These are phyloP conservation scores for Clepsis dumicolana DNA, from an alignment of 2,888 invertebrate genomes.

Conservation along the genomic window DNA sequence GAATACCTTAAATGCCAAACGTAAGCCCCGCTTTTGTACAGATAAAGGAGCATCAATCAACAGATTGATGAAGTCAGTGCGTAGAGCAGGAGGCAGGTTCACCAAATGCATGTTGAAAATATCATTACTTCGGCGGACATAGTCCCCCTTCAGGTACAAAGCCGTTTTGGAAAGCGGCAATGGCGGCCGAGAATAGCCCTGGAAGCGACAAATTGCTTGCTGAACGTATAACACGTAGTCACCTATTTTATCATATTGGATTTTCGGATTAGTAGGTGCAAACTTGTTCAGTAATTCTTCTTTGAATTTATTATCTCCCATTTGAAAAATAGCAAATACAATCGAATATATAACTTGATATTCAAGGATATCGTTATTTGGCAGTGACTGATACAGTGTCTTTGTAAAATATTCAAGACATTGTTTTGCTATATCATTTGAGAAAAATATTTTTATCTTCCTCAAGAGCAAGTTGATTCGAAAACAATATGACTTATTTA, in stretches of 20 bases:
- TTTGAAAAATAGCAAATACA: slow-evolving; percentile 59
- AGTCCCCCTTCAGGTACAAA: slow-evolving; percentile 57
- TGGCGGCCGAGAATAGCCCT: slow-evolving; percentile 53
- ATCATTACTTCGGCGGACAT: slow-evolving; percentile 59
- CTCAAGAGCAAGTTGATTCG: slow-evolving; percentile 54
- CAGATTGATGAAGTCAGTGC: slow-evolving; percentile 57
- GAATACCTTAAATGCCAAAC: slow-evolving; percentile 63
- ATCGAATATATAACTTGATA: slow-evolving; percentile 33
- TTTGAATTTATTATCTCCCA: slow-evolving; percentile 55
- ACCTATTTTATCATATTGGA: slow-evolving; percentile 54
- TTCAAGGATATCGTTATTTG: not conserved
- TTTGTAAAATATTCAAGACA: slow-evolving; percentile 54
- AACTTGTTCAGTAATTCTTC: slow-evolving; percentile 57
- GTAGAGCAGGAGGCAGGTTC: slow-evolving; percentile 55
- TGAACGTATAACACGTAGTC: slow-evolving; percentile 50
- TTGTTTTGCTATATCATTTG: slow-evolving; percentile 57
- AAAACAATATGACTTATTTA: slow-evolving; percentile 32
- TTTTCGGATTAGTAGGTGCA: slow-evolving; percentile 57
- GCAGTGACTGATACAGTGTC: slow-evolving; percentile 43
- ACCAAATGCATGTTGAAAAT: slow-evolving; percentile 59
- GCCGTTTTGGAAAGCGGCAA: slow-evolving; percentile 21
- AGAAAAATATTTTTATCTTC: slow-evolving; percentile 65
- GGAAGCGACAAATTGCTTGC: slow-evolving; percentile 61
- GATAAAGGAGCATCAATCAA: slow-evolving; percentile 61
- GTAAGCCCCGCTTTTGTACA: slow-evolving; percentile 65